A percentile compares a stretch with the other conserved stretches of the same genome.
Evolutionary conservation across 1,140 invertebrate species (phyloP).

Genomic region (Pseudomyrmex flavicornis): DNA sequence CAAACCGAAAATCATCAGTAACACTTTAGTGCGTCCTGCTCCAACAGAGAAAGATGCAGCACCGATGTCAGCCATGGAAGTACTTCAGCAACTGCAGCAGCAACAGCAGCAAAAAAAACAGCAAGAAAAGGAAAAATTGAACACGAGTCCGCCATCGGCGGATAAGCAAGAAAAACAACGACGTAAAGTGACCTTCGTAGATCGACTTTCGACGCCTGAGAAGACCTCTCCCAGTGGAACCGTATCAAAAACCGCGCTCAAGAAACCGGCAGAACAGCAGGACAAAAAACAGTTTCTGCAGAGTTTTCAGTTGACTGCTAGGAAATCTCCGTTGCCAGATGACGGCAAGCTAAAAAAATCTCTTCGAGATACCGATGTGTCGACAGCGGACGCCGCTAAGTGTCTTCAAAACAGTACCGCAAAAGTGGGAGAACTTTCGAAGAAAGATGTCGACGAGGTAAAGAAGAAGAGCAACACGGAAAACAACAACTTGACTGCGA

Average conservation of each 20-base stretch:
- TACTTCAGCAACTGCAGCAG: constrained; percentile 43
- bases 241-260: constrained; percentile 58
- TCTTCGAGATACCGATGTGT: neutral
- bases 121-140: constrained; percentile 55
- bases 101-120: neutral
- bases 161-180: constrained; percentile 74
- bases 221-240: constrained; percentile 8
- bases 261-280: constrained; percentile 72
- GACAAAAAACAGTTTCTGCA: constrained; percentile 81
- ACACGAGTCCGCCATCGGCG: neutral
- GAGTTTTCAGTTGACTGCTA: constrained; percentile 76
- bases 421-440: constrained; percentile 33
- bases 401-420: neutral
- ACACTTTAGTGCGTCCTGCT: constrained; percentile 71
- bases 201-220: constrained; percentile 52
- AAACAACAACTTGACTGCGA: constrained; percentile 16
- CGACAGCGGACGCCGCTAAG: neutral
- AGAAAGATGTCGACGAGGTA: constrained; percentile 10
- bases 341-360: neutral
- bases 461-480: constrained; percentile 60
- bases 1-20: constrained; percentile 79
- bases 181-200: constrained; percentile 77
- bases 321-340: constrained; percentile 24
- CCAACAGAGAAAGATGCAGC: constrained; percentile 61
- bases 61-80: neutral